Conservation (phyloP, 2,888 invertebrate species). For the Muschampia staudingeri region DNA sequence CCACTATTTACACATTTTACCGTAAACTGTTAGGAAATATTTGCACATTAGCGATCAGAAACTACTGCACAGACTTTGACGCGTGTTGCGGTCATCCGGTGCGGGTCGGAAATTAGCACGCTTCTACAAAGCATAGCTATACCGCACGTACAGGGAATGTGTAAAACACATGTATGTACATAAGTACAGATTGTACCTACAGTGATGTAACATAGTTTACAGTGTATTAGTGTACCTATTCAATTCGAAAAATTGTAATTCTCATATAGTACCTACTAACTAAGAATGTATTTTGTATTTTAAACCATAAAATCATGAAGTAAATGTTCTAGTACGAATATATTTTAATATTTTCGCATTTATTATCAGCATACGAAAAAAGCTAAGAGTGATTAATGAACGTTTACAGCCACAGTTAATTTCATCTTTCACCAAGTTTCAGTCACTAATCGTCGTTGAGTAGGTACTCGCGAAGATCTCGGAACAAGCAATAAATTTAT, state of each 20-base stretch:
- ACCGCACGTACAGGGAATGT: not conserved
- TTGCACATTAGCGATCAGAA: conserved; percentile 76
- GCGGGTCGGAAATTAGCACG: conserved; percentile 87
- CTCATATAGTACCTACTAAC: not conserved
- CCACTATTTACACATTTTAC: conserved; percentile 30
- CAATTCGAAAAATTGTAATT: not conserved
- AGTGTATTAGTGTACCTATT: not conserved
- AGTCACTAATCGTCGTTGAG: conserved; percentile 61
- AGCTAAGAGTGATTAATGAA: not conserved
- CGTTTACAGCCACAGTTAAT: not conserved
- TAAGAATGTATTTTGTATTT: no score
- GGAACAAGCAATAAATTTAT: conserved; percentile 78
- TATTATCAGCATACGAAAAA: not conserved
- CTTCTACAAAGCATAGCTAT: conserved; percentile 75
- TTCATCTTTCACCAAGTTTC: conserved; percentile 28
- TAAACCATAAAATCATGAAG: no score
- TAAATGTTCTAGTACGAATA: no score
- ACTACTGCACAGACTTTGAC: conserved; percentile 87
- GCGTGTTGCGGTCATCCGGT: conserved; percentile 86
- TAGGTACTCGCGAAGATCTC: conserved; percentile 70
- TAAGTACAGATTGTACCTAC: not conserved
- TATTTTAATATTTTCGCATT: not conserved
- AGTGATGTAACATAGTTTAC: not conserved
- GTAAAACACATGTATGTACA: not conserved
- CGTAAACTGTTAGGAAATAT: conserved; percentile 70